Conservation (phyloP, 2,797 vertebrate genomes). For the Calcarius lapponicus region DNA sequence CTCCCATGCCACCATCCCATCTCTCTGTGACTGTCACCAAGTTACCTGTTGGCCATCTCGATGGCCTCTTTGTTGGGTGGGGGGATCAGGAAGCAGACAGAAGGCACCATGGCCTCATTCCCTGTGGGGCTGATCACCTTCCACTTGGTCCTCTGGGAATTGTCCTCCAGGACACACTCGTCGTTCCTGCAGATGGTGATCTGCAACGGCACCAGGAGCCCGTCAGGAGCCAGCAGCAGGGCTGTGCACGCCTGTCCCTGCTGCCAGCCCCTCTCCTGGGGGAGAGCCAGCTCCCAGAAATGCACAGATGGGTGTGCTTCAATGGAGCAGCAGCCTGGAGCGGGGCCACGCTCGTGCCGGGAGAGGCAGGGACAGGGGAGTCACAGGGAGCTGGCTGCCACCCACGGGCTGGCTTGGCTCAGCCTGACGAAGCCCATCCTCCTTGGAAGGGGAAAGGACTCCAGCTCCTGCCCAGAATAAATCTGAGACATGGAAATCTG, state of each 20-base stretch:
- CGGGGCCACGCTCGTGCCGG: rapidly evolving
- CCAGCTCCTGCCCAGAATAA: not conserved
- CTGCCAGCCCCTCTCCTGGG: not conserved
- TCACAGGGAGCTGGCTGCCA: not conserved
- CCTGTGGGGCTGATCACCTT: slow-evolving; percentile 98
- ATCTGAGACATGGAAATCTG: not conserved
- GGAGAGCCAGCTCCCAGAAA: not conserved
- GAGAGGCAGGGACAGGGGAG: not conserved
- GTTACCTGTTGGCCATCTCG: slow-evolving; percentile 90
- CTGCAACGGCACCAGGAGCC: slow-evolving; percentile 64
- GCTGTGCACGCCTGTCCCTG: not conserved
- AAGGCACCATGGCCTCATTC: slow-evolving; percentile 98
- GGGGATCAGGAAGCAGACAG: slow-evolving; percentile 93
- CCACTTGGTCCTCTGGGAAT: slow-evolving; percentile 97
- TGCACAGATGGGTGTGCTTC: not conserved
- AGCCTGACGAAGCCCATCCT: not conserved
- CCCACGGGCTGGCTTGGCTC: not conserved
- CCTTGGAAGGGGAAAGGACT: not conserved
- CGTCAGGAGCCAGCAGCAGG: not conserved
- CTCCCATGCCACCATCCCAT: not conserved
- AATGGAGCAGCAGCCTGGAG: not conserved
- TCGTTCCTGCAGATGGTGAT: slow-evolving; percentile 94
- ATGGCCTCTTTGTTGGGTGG: slow-evolving; percentile 93
- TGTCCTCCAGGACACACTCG: slow-evolving; percentile 97
- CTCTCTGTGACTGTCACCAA: not conserved